Base-by-base conservation (phyloP, 2,888 invertebrate genomes). In the Ommatoiulus sabulosus region DNA sequence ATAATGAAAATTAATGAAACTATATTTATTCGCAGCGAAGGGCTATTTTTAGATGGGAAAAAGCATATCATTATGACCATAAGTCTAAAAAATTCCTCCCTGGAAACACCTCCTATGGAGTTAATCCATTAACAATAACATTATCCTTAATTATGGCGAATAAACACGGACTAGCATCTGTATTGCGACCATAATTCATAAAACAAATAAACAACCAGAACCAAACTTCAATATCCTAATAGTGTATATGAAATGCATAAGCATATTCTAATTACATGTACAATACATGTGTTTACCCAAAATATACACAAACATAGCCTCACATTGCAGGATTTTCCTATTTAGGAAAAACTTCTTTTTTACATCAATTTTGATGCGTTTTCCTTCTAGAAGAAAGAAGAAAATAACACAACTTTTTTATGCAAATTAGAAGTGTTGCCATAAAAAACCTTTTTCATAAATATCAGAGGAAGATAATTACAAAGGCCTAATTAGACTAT, bases 81-180 rank as follows among this genome's bases (percentile, higher is more conserved):
- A 35, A 80, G 7, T 35, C 35, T 80, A 24, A 72, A 72, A 8
- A 80, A 4, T 35, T 80, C 80, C 80, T 80, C 80, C 80, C 24
- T 35, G 80, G 20, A 80, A 80, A 80, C 24, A 12, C 80, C 80
- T 35, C 80, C 80, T 80, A 35, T 80, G 80, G 80, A 80, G 80
- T 3, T 15, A 7, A 80, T 35, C 12, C 80, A 80, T 35, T 80
- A 80, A 24, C 10, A 24, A 80, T 35, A 35, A 80, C 80, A 8
- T 80, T n/a, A 57, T 57, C 57, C 57, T 57, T 57, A 57, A 57
- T 57, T 57, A 57, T n/a, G n/a, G n/a, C 24, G 24, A 12, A 80
- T 80, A 63, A 5, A 4, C 63, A 63, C 6, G 4, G 63, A 4
- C n/a, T 63, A 63, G n/a, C 20, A 20, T 63, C n/a, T 20, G 1